Percentiles rank a stretch among this genome's conserved stretches.
Conservation (phyloP, 2,888 invertebrate genomes). For the Brenthis daphne region DNA sequence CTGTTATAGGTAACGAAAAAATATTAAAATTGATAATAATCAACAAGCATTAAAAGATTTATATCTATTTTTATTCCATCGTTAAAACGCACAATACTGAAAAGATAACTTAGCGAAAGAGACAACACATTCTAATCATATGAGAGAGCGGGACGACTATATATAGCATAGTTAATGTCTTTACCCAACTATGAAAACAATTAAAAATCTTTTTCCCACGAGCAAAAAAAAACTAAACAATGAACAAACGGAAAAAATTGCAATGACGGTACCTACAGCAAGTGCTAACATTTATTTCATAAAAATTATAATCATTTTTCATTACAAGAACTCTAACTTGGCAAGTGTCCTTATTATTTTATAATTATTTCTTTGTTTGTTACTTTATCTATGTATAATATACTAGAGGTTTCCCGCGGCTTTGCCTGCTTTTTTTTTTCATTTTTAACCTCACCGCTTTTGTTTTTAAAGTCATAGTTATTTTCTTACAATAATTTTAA, state of each 20-base stretch:
- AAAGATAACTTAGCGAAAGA: neutral
- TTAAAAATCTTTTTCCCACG: slow-evolving; percentile 24
- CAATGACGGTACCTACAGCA: slow-evolving; percentile 10
- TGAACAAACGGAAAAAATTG: slow-evolving; percentile 13
- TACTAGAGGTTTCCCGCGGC: too few relatives aligned
- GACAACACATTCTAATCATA: neutral
- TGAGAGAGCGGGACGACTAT: neutral
- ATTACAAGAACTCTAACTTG: neutral
- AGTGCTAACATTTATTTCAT: neutral
- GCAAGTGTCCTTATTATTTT: too few relatives aligned
- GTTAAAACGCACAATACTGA: slow-evolving; percentile 5
- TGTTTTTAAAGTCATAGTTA: too few relatives aligned
- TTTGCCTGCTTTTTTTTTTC: too few relatives aligned
- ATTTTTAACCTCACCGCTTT: too few relatives aligned
- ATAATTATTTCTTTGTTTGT: too few relatives aligned
- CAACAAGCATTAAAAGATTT: too few relatives aligned
- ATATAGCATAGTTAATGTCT: slow-evolving; percentile 5
- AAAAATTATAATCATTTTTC: neutral
- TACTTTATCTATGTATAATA: too few relatives aligned
- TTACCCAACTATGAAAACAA: slow-evolving; percentile 16
- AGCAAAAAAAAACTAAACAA: slow-evolving; percentile 16
- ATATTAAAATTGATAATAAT: neutral
- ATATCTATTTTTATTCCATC: neutral
- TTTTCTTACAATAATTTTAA: too few relatives aligned
- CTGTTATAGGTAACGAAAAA: neutral